Evolutionary conservation across 2,113 vertebrate genomes (phyloP).

Genomic region (Charadrius vociferus): DNA sequence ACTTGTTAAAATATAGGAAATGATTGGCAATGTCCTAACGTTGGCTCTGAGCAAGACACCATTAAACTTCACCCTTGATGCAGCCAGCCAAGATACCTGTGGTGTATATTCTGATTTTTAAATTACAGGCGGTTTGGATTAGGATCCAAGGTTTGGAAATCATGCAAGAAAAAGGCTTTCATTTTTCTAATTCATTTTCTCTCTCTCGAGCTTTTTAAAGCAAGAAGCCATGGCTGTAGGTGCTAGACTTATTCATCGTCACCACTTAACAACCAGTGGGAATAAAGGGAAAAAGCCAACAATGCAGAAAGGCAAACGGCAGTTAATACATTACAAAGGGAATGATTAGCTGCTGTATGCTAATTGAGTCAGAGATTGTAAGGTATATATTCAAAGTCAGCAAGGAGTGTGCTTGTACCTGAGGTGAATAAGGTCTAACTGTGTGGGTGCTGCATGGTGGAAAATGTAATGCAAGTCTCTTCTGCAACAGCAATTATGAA

Average conservation of each 20-base stretch:
- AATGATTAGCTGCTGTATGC: neutral
- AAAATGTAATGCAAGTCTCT: neutral
- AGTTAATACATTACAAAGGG: neutral
- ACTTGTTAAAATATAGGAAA: slow-evolving; percentile 4
- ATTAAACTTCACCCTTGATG: neutral
- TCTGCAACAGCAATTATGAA: neutral
- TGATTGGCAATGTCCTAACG: neutral
- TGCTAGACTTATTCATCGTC: neutral
- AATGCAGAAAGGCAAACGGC: neutral
- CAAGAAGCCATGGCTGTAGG: neutral
- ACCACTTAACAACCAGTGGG: neutral
- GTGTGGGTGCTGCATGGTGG: neutral
- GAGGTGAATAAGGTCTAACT: neutral
- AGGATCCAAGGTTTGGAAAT: neutral
- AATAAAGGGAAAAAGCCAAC: neutral
- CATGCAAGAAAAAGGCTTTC: neutral
- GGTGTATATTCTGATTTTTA: slow-evolving; percentile 7
- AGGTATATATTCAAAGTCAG: neutral
- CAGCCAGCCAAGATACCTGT: slow-evolving; percentile 27
- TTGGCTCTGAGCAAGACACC: neutral
- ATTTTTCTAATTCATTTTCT: neutral
- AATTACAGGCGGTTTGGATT: neutral
- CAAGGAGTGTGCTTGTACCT: neutral
- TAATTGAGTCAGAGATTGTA: neutral
- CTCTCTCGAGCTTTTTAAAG: neutral